Base-by-base conservation (phyloP, 2,797 vertebrate genomes). In the Avahi laniger region DNA sequence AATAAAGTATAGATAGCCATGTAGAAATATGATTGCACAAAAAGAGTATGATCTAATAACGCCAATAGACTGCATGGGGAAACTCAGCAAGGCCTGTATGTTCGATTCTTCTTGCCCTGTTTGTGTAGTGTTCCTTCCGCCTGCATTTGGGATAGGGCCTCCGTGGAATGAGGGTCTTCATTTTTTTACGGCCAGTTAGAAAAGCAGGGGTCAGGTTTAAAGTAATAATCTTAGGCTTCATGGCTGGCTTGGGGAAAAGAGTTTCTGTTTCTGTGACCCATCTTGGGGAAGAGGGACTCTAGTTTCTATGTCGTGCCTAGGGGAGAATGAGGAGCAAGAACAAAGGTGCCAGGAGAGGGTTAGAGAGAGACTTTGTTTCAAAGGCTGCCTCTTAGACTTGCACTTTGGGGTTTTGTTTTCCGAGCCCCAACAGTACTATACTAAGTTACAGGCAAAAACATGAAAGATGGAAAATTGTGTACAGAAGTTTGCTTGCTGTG, bases 391-490 rank as follows among this genome's bases (percentile, higher is more conserved):
- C n/a, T 35, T 8, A 33, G 7, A 4, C 4, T 33, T 78, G 54
- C 22, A 78, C 50, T 54, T 54, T 54, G 48, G 12, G 2, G n/a
- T 78, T 54, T 54, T 48, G 7, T 54, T 78, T 52, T 52, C 33
- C 5, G 22, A 38, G 50, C n/a, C n/a, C 22, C 18, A 38, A 35
- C 75, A 38, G 22, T 38, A 12, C 28, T 61, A 13, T 22, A 4
- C 35, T 92, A 46, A 76, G 50, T 94, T 84, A 52, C 2, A 72
- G 46, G 30, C 46, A 67, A 63, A 46, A 38, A 41, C 59, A 38
- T 15, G 41, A 67, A 41, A 15, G 28, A 24, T 1, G 30, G 18
- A 1, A 38, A 30, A n/a, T 67, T 17, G 13, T 0, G 1, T 10
- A 2, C 2, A 52, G 33, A 17, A 22, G 10, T 72, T 72, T 87